These are phyloP conservation scores for Amblyopsis rosae DNA, from an alignment of 2,113 vertebrate species.

Conservation along the genomic window DNA sequence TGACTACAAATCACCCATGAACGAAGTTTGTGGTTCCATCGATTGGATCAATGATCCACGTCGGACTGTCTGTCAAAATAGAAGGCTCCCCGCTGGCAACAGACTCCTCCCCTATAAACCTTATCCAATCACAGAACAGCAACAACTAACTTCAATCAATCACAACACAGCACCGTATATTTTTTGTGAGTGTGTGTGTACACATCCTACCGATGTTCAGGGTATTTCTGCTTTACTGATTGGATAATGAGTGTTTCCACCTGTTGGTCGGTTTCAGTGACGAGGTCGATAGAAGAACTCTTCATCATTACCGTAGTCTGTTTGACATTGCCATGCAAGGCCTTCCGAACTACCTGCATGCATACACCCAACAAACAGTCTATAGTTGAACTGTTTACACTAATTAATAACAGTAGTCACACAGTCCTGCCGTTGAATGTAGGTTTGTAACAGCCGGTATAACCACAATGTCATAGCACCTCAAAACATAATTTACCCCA, in stretches of 20 bases:
- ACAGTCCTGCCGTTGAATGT: neutral
- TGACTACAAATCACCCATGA: conserved; percentile 78
- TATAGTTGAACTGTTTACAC: no score
- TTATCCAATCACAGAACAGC: conserved; percentile 43
- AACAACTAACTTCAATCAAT: neutral
- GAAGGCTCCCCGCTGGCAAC: conserved; percentile 89
- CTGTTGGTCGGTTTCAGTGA: conserved; percentile 94
- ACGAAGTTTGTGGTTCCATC: conserved; percentile 99
- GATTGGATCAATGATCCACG: conserved; percentile 97
- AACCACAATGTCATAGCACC: no score
- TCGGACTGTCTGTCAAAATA: conserved; percentile 83
- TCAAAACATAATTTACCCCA: no score
- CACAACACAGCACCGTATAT: neutral
- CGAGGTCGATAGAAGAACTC: conserved; percentile 90
- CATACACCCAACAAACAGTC: neutral
- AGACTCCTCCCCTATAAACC: conserved; percentile 97
- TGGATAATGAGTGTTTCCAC: conserved; percentile 93
- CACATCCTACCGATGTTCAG: conserved; percentile 84
- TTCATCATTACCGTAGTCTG: conserved; percentile 81
- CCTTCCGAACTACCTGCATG: conserved; percentile 82
- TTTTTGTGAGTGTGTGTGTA: neutral
- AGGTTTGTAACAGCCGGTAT: no score
- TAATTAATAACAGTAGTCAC: neutral
- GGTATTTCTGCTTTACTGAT: conserved; percentile 89
- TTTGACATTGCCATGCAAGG: conserved; percentile 81